Evolutionary conservation across 1,140 invertebrate species (phyloP).

Genomic region (Temnothorax curvispinosus): DNA sequence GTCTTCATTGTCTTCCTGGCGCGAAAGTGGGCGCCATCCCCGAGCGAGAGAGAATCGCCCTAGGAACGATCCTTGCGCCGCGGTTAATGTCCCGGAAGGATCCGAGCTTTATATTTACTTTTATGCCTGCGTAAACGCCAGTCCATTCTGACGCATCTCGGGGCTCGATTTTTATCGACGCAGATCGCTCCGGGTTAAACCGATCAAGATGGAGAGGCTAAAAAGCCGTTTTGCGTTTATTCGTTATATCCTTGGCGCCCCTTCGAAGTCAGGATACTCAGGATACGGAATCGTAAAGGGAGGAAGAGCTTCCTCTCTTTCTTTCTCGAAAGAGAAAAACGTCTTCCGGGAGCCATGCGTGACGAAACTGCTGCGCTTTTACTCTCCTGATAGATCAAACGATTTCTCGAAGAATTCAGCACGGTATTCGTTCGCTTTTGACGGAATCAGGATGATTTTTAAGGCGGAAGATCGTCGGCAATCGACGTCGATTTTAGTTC

Average conservation of each 20-base stretch:
- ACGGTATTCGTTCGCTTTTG: conserved; percentile 6
- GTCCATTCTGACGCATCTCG: conserved; percentile 68
- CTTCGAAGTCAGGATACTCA: conserved; percentile 46
- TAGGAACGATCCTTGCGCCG: conserved; percentile 28
- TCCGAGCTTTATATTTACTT: conserved; percentile 84
- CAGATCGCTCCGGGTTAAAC: conserved; percentile 81
- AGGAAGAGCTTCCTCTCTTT: conserved; percentile 40
- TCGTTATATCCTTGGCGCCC: conserved; percentile 75
- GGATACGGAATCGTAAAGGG: conserved; percentile 80
- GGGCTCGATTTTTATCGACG: conserved; percentile 81
- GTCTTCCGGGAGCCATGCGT: conserved; percentile 65
- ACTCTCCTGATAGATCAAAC: conserved; percentile 36
- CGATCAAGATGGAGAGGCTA: conserved; percentile 85
- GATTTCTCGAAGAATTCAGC: conserved; percentile 15
- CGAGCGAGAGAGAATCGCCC: conserved; percentile 14
- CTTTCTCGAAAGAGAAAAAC: conserved; percentile 61
- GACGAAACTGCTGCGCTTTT: conserved; percentile 69
- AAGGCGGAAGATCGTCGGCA: background rate
- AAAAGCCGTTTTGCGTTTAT: conserved; percentile 81
- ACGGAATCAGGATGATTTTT: conserved; percentile 10
- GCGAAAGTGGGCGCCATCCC: background rate
- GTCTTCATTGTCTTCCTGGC: conserved; percentile 13
- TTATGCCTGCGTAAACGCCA: conserved; percentile 83
- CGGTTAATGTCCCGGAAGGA: conserved; percentile 82
- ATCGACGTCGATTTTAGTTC: conserved; percentile 4